A percentile compares a stretch with the other conserved stretches of the same genome.
Evolutionary conservation across 2,113 vertebrate species (phyloP).

Genomic region (Vulpes ferrilata): DNA sequence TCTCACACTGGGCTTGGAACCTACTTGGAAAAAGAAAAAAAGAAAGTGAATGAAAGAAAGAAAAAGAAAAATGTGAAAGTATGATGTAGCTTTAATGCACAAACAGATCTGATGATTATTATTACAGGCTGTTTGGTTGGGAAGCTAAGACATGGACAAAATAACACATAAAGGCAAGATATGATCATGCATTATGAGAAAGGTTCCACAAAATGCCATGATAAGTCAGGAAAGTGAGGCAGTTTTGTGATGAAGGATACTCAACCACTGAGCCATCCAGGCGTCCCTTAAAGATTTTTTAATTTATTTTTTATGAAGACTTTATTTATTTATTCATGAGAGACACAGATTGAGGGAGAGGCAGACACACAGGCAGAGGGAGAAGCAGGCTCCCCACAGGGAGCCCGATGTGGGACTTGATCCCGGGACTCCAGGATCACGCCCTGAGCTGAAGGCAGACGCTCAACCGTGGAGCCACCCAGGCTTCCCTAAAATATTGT

Average conservation of each 20-base stretch:
- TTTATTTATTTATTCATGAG: no score
- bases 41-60: not conserved
- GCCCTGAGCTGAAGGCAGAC: no score
- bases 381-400: no score
- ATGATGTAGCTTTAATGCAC: not conserved
- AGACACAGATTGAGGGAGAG: no score
- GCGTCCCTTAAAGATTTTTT: no score
- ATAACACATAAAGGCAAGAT: not conserved
- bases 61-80: not conserved
- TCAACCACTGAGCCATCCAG: no score
- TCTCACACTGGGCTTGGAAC: not conserved
- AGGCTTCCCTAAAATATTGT: no score
- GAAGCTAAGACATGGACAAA: not conserved
- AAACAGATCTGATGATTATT: not conserved
- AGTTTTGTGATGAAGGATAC: not conserved
- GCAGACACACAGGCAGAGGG: no score
- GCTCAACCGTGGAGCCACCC: no score
- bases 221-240: not conserved
- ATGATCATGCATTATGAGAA: not conserved
- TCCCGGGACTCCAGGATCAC: no score
- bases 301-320: no score
- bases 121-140: not conserved
- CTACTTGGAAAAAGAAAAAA: not conserved
- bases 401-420: no score
- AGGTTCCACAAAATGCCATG: not conserved